These are phyloP conservation scores for Drosophila punjabiensis DNA, from an alignment of 1,140 invertebrate species.

Conservation along the genomic window DNA sequence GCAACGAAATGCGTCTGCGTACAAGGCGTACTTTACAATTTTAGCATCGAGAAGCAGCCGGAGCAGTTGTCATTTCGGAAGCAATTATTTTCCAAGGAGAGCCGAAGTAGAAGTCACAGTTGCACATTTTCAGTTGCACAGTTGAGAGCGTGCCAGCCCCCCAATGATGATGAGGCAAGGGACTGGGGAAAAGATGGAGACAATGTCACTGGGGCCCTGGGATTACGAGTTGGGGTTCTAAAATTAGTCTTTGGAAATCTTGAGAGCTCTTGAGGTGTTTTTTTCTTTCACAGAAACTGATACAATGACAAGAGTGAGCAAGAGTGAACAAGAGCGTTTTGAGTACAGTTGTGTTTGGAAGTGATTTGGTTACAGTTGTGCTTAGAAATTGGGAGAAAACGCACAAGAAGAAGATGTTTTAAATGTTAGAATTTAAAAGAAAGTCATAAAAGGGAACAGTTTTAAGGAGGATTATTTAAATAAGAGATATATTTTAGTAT, in stretches of 20 bases:
- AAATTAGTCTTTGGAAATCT: slow-evolving; percentile 36
- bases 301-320: slow-evolving; percentile 21
- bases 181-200: slow-evolving; percentile 34
- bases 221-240: slow-evolving; percentile 60
- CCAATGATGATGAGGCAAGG: slow-evolving; percentile 46
- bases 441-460: neutral
- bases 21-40: slow-evolving; percentile 55
- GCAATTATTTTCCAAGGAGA: slow-evolving; percentile 84
- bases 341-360: slow-evolving; percentile 27
- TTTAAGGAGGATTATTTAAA: neutral
- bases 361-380: slow-evolving; percentile 35
- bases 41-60: slow-evolving; percentile 41
- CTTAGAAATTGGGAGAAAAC: neutral
- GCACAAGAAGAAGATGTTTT: neutral
- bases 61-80: slow-evolving; percentile 79
- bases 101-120: slow-evolving; percentile 38
- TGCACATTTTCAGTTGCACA: slow-evolving; percentile 1
- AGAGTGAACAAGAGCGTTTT: neutral
- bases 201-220: slow-evolving; percentile 52
- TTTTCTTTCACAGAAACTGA: slow-evolving; percentile 36
- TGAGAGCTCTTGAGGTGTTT: slow-evolving; percentile 46
- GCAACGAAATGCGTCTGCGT: slow-evolving; percentile 40
- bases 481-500: neutral
- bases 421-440: neutral
- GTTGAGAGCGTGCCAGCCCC: slow-evolving; percentile 48